Evolutionary conservation across 2,888 invertebrate genomes (phyloP), one percentile per base, ranked within the genome.

Genomic region (Lasioglossum oenotherae): DNA sequence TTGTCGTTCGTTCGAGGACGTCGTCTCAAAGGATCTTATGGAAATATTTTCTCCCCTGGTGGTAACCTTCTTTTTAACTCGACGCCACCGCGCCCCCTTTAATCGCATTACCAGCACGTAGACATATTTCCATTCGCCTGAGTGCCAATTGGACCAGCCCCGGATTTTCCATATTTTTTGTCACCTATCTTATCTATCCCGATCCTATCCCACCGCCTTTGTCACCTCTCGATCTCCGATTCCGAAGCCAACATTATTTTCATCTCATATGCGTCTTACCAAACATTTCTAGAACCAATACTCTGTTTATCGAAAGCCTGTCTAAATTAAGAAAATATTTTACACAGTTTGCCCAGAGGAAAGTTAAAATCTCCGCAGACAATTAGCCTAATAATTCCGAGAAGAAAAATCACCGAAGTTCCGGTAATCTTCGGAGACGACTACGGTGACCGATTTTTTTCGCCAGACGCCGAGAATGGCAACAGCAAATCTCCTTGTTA

Each of bases 61-160:
- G 80, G 19, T 80, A 83, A 89, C 84, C 85, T 90, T 87, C 91
- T 88, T 91, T 84, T 88, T 90, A 87, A 84, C 90, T 60, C 60
- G n/a, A 27, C 64, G 74, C 49, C 44, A 75, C 31, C 72, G 44
- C 49, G 4, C 71, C 77, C 60, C 71, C 88, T 89, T 89, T 90
- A 90, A 90, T 90, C 91, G 91, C 82, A 90, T 90, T 90, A 91
- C 79, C 88, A 53, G 82, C 78, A 81, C 87, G 74, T 87, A 91
- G 85, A 90, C 91, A 89, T 84, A 89, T 91, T 87, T 91, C 82
- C 83, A 89, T 91, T 86, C 79, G 74, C 27, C 78, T 86, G 85
- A 44, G 80, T 72, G 74, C 73, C 85, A 90, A 90, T 86, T 83
- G 86, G 49, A 72, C 57, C 79, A 78, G 60, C 35, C 46, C 27